phyloP scores from a whole-genome alignment of 2,113 vertebrate genomes.

The Hippocampus barbouri region DNA sequence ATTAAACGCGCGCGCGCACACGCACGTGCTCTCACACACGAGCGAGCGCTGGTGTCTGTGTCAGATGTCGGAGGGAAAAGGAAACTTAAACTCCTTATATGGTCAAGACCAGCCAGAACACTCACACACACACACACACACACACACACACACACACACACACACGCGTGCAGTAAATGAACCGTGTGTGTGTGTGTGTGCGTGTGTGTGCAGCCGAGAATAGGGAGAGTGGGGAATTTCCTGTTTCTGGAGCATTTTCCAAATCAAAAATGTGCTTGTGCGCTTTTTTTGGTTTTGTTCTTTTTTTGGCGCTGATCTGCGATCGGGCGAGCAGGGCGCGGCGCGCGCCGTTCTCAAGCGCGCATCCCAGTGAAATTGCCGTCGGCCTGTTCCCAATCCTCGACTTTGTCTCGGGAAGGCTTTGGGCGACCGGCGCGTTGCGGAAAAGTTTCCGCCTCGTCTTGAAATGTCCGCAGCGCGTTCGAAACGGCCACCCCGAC shows the following conservation, averaged over 20 bases:
- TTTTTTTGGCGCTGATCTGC: not conserved
- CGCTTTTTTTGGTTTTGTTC: not conserved
- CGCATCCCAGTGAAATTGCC: too few species aligned
- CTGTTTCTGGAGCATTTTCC: conserved; percentile 28
- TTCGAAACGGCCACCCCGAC: not conserved
- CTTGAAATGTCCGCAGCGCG: not conserved
- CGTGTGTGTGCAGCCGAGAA: conserved; percentile 1
- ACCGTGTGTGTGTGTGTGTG: not conserved
- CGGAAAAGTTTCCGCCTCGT: not conserved
- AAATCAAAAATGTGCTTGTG: conserved; percentile 19
- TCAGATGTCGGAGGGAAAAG: conserved; percentile 14
- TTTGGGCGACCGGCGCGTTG: too few species aligned
- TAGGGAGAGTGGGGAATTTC: conserved; percentile 6
- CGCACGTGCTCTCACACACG: conserved; percentile 1
- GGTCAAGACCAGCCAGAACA: conserved; percentile 36
- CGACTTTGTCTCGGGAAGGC: too few species aligned
- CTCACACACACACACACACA: conserved; percentile 12
- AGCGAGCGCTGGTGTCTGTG: conserved; percentile 4
- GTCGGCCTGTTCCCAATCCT: too few species aligned
- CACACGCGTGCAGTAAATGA: not conserved
- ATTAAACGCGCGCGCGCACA: not conserved
- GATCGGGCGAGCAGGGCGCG: not conserved
- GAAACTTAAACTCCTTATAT: conserved; percentile 48
- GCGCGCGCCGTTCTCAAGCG: not conserved
- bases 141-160: conserved; percentile 8